Evolutionary conservation across 35 echinoderm and acorn worm species (phyloP).

Genomic region (Nesometra sesokonis): DNA sequence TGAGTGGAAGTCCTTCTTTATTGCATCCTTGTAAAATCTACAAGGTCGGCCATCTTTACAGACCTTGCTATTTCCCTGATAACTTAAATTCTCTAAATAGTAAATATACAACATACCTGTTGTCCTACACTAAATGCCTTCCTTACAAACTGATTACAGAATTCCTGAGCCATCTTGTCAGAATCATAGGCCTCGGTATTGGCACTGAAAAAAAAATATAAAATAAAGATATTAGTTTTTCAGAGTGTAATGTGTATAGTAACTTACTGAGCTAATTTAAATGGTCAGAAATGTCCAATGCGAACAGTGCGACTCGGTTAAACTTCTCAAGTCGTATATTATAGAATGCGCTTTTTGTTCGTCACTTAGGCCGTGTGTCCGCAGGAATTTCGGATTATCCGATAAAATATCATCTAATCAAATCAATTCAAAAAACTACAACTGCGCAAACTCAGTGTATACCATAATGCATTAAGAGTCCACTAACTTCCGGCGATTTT

Average conservation of each 20-base stretch:
- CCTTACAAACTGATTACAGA: conserved; percentile 35
- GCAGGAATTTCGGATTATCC: too few relatives aligned
- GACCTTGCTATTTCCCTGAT: background rate
- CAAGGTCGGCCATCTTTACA: too few relatives aligned
- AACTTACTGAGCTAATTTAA: background rate
- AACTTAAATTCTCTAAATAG: background rate
- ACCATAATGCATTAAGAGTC: too few relatives aligned
- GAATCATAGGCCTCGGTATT: conserved; percentile 85
- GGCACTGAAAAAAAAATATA: conserved; percentile 39
- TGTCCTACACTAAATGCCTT: conserved; percentile 82
- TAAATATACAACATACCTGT: conserved; percentile 49
- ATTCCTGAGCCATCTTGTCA: conserved; percentile 90
- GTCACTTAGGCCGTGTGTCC: too few relatives aligned
- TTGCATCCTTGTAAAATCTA: background rate
- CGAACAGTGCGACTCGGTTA: background rate
- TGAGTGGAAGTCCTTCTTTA: background rate
- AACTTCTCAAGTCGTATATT: too few relatives aligned
- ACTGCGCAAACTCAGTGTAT: too few relatives aligned
- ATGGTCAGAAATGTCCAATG: too few relatives aligned
- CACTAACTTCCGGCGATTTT: too few relatives aligned
- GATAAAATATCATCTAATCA: too few relatives aligned
- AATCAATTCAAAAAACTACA: too few relatives aligned
- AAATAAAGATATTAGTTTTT: too few relatives aligned
- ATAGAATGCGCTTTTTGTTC: too few relatives aligned
- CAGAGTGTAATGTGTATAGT: background rate